Base-by-base conservation (phyloP, 1,140 invertebrate genomes). In the Drosophila littoralis region DNA sequence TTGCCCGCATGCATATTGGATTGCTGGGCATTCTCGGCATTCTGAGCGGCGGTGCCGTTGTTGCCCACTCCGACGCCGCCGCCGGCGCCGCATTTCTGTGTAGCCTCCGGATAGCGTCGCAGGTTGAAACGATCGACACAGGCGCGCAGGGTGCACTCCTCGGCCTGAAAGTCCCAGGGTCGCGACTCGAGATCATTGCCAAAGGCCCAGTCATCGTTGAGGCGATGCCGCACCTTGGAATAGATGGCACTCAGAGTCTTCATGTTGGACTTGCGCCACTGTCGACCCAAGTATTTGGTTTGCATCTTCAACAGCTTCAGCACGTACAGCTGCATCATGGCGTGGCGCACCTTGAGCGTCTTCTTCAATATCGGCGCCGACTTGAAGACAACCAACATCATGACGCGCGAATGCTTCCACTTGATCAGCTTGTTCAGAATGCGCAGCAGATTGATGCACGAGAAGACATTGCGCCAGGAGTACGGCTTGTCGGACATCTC, bases 341-440 rank as follows among this genome's bases (percentile, higher is more conserved):
- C 97, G 93, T 99, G 98, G 59, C 97, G 95, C 0, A 98, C 97
- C 94, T 99, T 99, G 8, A 99, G 93, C 7, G 98, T 98, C 75
- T 98, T 94, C 93, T 99, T 99, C 42, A 99, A 93, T 79, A 99
- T 99, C 0, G 99, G 98, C 7, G 99, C 98, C 52, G 98, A 99
- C 93, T 99, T 99, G 92, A 99, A 99, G 1, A 99, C 98, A 50
- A 99, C 98, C 51, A 99, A 93, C 98, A 99, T 99, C 98, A 99
- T 99, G 33, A 99, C 99, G 77, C 99, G 95, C 28, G 98, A 99
- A 93, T 99, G 98, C 93, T 99, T 99, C 98, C 98, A 99, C 93
- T 99, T 99, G 36, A 98, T 99, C 43, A 99, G 93, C 94, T 99
- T 99, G 93, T 99, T 99, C 22, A 99, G 94, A 85, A 99, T 98